phyloP scores from a whole-genome alignment of 2,113 vertebrate genomes.

The Hipposideros armiger region DNA sequence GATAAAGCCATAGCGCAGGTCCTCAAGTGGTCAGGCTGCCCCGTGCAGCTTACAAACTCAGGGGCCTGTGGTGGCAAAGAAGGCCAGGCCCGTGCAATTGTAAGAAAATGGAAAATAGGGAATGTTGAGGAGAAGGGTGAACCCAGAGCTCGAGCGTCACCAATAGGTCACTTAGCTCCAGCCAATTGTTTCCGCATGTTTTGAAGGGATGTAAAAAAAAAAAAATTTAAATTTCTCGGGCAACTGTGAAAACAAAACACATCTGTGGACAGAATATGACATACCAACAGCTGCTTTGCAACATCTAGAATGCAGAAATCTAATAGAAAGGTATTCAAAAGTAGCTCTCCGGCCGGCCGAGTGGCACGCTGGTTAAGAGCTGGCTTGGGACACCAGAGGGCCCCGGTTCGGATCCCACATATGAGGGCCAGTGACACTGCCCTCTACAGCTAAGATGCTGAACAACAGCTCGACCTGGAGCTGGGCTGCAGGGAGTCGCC shows the following conservation, averaged over 20 bases:
- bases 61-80: not conserved
- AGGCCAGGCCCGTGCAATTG: too few relatives aligned
- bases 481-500: too few relatives aligned
- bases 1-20: fast-evolving
- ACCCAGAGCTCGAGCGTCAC: not conserved
- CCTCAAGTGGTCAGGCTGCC: not conserved
- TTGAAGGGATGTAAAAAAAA: not conserved
- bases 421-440: too few relatives aligned
- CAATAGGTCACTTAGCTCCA: not conserved
- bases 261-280: not conserved
- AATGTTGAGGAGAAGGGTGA: too few relatives aligned
- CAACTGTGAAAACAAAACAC: not conserved
- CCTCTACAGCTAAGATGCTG: too few relatives aligned
- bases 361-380: too few relatives aligned
- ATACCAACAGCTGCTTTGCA: not conserved
- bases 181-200: not conserved
- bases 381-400: too few relatives aligned
- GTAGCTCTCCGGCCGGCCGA: not conserved
- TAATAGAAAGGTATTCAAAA: not conserved
- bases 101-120: not conserved
- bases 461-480: too few relatives aligned
- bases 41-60: not conserved
- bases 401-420: too few relatives aligned
- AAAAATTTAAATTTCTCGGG: not conserved
- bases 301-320: not conserved